Conservation (phyloP, 2,888 invertebrate species). For the Apamea epomidion region DNA sequence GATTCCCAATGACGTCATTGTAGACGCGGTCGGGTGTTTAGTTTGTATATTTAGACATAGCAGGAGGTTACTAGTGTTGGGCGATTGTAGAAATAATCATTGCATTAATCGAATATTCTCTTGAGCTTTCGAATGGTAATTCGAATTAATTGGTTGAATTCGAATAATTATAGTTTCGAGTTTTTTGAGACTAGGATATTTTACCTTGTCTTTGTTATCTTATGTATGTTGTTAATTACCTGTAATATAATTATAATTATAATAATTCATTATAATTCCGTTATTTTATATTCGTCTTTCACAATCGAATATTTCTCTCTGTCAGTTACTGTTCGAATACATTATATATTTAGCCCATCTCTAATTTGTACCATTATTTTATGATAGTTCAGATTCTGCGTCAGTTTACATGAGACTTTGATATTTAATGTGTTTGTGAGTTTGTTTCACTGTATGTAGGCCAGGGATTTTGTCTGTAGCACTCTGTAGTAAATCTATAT, state of each 20-base stretch:
- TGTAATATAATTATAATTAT: too few species aligned
- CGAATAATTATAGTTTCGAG: background rate
- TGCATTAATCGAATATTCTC: background rate
- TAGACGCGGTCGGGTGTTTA: constrained; percentile 46
- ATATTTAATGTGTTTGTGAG: constrained; percentile 8
- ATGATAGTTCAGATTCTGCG: background rate
- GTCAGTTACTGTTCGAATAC: background rate
- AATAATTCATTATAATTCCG: too few species aligned
- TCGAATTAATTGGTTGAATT: background rate
- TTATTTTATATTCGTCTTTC: background rate
- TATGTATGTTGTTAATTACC: background rate
- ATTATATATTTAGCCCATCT: background rate
- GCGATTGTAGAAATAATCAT: background rate
- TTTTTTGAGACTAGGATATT: background rate
- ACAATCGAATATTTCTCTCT: background rate
- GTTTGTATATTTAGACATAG: constrained; percentile 63
- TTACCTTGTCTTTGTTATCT: background rate
- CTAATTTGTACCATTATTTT: background rate
- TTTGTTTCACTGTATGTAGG: constrained; percentile 29
- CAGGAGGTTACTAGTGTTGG: constrained; percentile 34
- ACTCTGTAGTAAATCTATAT: constrained; percentile 55
- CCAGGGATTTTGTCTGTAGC: constrained; percentile 49
- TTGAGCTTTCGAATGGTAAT: background rate
- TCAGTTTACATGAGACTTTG: constrained; percentile 26
- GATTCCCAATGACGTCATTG: constrained; percentile 58